These are phyloP conservation scores for Hydriomena furcata DNA, from an alignment of 2,888 invertebrate species.

Conservation along the genomic window DNA sequence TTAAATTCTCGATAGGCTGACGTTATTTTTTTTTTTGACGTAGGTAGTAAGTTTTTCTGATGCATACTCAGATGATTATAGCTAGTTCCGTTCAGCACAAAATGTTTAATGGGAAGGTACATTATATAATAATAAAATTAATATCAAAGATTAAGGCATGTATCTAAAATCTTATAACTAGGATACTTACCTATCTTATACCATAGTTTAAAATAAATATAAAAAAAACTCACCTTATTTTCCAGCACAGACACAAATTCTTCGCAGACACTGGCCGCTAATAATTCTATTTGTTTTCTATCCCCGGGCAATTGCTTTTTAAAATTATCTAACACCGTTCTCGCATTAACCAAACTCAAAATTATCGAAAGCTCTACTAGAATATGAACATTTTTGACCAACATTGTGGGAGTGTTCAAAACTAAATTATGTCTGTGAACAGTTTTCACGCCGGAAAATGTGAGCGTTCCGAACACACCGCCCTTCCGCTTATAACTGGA, in stretches of 20 bases:
- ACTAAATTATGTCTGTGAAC: conserved; percentile 22
- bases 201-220: not conserved
- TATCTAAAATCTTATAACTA: too few species aligned
- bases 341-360: conserved; percentile 10
- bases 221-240: conserved; percentile 21
- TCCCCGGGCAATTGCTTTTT: conserved; percentile 19
- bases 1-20: too few species aligned
- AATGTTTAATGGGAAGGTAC: too few species aligned
- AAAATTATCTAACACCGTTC: conserved; percentile 6
- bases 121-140: too few species aligned
- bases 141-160: too few species aligned
- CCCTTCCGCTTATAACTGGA: conserved; percentile 55
- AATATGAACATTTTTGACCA: too few species aligned
- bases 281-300: conserved; percentile 20
- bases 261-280: conserved; percentile 39
- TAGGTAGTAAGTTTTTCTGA: too few species aligned
- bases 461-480: conserved; percentile 47
- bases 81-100: too few species aligned
- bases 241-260: conserved; percentile 26
- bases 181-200: too few species aligned
- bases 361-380: conserved; percentile 2
- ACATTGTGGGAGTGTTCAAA: too few species aligned
- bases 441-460: conserved; percentile 27
- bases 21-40: too few species aligned
- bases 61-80: too few species aligned